These are phyloP conservation scores for Petromus typicus DNA, from an alignment of 2,113 vertebrate genomes.

Conservation along the genomic window DNA sequence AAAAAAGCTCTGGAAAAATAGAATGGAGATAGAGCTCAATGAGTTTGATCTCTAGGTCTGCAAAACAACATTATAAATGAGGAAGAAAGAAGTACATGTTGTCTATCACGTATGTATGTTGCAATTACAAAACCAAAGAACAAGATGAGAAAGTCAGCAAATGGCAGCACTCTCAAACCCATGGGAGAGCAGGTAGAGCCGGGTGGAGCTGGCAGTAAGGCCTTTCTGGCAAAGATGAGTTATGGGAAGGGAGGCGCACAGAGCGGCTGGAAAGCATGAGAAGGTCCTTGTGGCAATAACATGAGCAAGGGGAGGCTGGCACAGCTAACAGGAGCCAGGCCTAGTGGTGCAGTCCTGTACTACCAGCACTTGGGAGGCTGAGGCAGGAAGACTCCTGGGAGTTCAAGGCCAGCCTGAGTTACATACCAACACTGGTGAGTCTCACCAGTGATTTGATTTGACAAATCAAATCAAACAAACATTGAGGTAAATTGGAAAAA, in stretches of 20 bases:
- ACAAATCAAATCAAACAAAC: background rate
- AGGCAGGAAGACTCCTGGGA: background rate
- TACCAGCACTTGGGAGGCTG: background rate
- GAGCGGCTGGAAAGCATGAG: conserved; percentile 10
- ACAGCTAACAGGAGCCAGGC: background rate
- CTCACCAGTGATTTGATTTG: too few relatives aligned
- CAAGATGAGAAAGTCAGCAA: conserved; percentile 43
- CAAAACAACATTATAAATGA: background rate
- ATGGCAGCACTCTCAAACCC: conserved; percentile 6
- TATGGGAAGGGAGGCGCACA: conserved; percentile 35
- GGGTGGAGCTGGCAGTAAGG: conserved; percentile 41
- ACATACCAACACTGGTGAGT: background rate
- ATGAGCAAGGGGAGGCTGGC: conserved; percentile 21
- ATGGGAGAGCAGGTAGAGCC: background rate
- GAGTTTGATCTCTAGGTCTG: too few relatives aligned
- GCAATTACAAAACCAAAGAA: conserved; percentile 10
- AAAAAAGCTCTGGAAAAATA: background rate
- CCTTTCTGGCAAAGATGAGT: conserved; percentile 56
- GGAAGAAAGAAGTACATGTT: background rate
- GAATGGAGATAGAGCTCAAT: background rate
- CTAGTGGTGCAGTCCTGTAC: background rate
- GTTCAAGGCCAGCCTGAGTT: background rate
- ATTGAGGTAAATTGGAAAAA: background rate
- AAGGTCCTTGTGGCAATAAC: conserved; percentile 14
- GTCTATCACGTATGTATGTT: background rate